A percentile compares a stretch with the other conserved stretches of the same genome.
Conservation (phyloP, 2,113 vertebrate genomes). For the Xiphophorus hellerii region DNA sequence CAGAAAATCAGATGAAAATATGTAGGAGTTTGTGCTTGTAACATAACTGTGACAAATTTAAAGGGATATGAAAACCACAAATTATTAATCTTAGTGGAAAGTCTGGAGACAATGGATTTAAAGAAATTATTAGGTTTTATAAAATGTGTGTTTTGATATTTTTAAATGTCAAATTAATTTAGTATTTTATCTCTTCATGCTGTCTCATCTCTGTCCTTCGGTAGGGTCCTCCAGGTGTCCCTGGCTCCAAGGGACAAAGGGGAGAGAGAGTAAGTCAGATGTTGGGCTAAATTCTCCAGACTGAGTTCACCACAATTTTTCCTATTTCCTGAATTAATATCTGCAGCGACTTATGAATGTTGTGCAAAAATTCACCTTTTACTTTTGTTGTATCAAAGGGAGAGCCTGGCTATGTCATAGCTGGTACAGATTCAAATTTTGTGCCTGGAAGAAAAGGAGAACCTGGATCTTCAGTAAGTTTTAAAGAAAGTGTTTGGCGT, state of each 20-base stretch:
- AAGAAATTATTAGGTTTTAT: neutral
- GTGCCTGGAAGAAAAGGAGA: conserved; percentile 85
- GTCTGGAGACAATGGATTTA: neutral
- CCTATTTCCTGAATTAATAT: neutral
- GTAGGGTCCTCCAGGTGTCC: conserved; percentile 82
- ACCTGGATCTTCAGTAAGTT: conserved; percentile 85
- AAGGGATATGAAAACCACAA: neutral
- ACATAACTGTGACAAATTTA: too few relatives aligned
- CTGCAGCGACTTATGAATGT: neutral
- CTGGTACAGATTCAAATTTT: conserved; percentile 79
- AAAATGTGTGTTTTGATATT: neutral
- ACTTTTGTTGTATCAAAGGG: conserved; percentile 74
- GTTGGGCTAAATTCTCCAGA: neutral
- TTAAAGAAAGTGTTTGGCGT: neutral
- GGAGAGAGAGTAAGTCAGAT: conserved; percentile 86
- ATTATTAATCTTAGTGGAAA: neutral
- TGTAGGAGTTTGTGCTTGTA: too few relatives aligned
- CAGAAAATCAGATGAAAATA: too few relatives aligned
- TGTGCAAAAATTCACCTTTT: neutral
- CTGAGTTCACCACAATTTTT: neutral
- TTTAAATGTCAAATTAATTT: neutral
- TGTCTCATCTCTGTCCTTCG: conserved; percentile 8
- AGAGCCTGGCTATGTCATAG: conserved; percentile 87
- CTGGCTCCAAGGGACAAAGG: conserved; percentile 86
- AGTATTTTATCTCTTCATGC: neutral